Evolutionary conservation across 2,113 vertebrate genomes (phyloP).

Genomic region (Oreocharis arfaki): DNA sequence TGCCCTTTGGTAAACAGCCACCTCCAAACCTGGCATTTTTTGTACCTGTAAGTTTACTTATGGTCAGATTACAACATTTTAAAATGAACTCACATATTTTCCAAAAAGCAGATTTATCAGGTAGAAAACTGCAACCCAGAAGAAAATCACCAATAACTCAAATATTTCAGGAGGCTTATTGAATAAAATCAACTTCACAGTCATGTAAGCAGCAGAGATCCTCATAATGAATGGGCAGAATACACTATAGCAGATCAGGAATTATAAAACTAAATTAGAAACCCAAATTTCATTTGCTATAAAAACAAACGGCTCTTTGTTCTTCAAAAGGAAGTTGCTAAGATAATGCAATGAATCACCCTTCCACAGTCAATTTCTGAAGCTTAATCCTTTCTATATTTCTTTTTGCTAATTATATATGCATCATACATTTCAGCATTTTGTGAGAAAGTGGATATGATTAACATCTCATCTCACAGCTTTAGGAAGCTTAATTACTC

Average conservation of each 20-base stretch:
- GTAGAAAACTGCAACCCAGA: background rate
- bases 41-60: background rate
- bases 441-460: background rate
- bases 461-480: background rate
- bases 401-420: background rate
- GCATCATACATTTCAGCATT: background rate
- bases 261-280: constrained; percentile 45
- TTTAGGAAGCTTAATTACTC: background rate
- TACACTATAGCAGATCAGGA: background rate
- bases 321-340: constrained; percentile 16
- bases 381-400: background rate
- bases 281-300: constrained; percentile 31
- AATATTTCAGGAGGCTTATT: background rate
- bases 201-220: background rate
- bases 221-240: constrained; percentile 22
- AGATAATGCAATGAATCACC: background rate
- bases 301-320: constrained; percentile 7
- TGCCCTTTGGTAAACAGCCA: background rate
- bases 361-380: background rate
- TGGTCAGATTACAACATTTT: background rate
- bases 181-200: background rate
- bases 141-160: background rate
- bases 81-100: background rate
- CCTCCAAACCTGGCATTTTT: background rate
- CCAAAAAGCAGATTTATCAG: background rate